These are phyloP conservation scores for Porites lobata DNA, from an alignment of 92 coral and sea anemone genomes.

Conservation along the genomic window DNA sequence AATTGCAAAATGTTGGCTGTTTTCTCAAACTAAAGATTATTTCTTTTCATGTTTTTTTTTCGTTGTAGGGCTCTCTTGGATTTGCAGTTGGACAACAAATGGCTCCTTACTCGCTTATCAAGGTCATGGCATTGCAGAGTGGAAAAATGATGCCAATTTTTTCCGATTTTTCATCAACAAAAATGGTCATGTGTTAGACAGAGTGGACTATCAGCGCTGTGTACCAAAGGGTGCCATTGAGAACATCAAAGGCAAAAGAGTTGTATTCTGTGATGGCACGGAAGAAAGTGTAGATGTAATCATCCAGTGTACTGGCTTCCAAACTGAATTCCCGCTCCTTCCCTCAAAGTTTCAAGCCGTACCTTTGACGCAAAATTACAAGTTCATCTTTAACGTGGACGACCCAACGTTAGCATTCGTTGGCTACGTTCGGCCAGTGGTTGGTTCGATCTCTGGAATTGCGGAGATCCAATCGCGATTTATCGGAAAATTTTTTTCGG, in stretches of 20 bases:
- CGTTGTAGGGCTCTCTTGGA: constrained; percentile 76
- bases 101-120: constrained; percentile 87
- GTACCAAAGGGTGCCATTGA: constrained; percentile 40
- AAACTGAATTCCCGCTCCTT: constrained; percentile 65
- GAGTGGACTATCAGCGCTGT: constrained; percentile 29
- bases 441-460: constrained; percentile 75
- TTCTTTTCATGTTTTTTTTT: too few species aligned
- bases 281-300: constrained; percentile 69
- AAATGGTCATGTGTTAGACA: constrained; percentile 79
- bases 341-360: constrained; percentile 59
- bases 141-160: constrained; percentile 81
- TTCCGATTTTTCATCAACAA: constrained; percentile 84
- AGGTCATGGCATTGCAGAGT: constrained; percentile 87
- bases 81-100: constrained; percentile 80
- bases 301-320: constrained; percentile 80
- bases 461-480: constrained; percentile 76
- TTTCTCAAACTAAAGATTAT: too few species aligned
- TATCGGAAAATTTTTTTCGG: constrained; percentile 70
- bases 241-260: constrained; percentile 2
- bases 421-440: constrained; percentile 80
- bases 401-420: constrained; percentile 81
- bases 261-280: constrained; percentile 39
- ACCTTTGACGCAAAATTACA: constrained; percentile 63
- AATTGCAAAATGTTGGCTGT: too few species aligned
- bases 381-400: constrained; percentile 75